Base-by-base conservation (phyloP, 2,113 vertebrate species). In the Oplegnathus fasciatus region DNA sequence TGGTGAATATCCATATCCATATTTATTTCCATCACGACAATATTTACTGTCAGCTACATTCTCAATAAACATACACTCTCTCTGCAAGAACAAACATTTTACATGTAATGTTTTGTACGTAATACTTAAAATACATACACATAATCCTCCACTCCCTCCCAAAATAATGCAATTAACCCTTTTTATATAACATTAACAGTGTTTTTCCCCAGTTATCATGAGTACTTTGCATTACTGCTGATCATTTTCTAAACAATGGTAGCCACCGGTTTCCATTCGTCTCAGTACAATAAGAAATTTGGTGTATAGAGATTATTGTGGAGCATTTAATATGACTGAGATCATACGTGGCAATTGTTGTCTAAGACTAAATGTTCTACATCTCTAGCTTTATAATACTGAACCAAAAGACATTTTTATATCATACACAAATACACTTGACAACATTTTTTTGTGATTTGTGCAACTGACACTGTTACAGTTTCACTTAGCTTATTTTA, bases 401-500 rank as follows among this genome's bases (percentile, higher is more conserved):
- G 24, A 75, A 22, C 5, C 8, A 48, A 60, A 67, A 18, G 11
- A 37, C 17, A 60, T 50, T 9, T 72, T 22, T 0, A 30, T 52
- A 60, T 37, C 42, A 26, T 10, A 61, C n/a, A 52, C 6, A 26
- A 37, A 34, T 34, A n/a, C 65, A 80, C 5, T 40, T 62, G 17
- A 42, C 8, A 42, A n/a, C 0, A 62, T 71, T 13, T 74, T 37
- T 74, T 60, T 65, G 24, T 54, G 22, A 15, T 52, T 42, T 55
- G 24, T 26, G 44, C 26, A 75, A 37, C 9, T 61, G 40, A 68
- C n/a, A 18, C 10, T 11, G 11, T 48, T 40, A 34, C 42, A 50
- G 10, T 69, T 82, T 82, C 5, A 82, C 60, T 50, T n/a, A 20
- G 13, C 20, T 75, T 57, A 57, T 81, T 65, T 20, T 34, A 44